Evolutionary conservation across 2,113 vertebrate genomes (phyloP).

Genomic region (Cyanoramphus novaezelandiae): DNA sequence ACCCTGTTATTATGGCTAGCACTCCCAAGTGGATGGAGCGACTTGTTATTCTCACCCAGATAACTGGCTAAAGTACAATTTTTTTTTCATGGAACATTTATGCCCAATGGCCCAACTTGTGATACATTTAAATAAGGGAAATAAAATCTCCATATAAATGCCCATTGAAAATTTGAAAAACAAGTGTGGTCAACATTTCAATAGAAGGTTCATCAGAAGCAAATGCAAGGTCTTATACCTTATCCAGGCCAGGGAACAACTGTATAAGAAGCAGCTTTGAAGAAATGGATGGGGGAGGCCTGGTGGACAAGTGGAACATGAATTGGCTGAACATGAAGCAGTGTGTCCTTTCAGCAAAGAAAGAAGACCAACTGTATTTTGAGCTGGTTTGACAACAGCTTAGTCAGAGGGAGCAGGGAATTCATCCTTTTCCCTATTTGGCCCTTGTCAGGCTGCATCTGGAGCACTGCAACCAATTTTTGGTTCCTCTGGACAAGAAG

Average conservation of each 20-base stretch:
- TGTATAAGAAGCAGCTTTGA: neutral
- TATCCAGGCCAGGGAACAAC: neutral
- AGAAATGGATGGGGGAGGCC: neutral
- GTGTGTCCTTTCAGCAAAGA: neutral
- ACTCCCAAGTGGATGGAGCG: conserved; percentile 14
- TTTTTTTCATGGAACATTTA: neutral
- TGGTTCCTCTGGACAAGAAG: neutral
- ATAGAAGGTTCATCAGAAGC: neutral
- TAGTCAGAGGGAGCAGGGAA: neutral
- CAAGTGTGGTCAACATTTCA: neutral
- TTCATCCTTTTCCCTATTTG: rapidly evolving
- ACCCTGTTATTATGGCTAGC: conserved; percentile 46
- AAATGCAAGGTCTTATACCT: neutral
- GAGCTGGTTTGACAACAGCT: neutral
- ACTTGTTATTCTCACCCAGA: neutral
- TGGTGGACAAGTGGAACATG: neutral
- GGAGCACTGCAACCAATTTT: neutral
- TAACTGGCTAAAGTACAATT: neutral
- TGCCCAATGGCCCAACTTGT: neutral
- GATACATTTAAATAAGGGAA: neutral
- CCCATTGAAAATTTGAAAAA: neutral
- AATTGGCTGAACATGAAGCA: neutral
- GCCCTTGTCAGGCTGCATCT: neutral
- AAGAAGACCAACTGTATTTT: neutral
- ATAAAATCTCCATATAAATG: neutral